Conservation (phyloP, 1,140 invertebrate genomes). For the Neoseiulus cucumeris region DNA sequence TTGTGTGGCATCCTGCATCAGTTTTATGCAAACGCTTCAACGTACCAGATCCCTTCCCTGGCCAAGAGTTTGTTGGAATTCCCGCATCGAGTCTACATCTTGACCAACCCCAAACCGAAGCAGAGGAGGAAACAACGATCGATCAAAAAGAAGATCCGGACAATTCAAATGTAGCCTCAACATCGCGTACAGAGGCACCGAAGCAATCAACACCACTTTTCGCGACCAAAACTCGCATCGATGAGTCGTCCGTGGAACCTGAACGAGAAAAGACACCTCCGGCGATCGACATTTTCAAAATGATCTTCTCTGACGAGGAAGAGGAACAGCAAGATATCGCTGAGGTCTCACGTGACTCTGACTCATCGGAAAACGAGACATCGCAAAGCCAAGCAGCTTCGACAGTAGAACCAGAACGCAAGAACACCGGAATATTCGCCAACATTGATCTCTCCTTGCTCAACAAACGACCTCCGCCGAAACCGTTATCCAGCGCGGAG, state of each 20-base stretch:
- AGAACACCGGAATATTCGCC: neutral
- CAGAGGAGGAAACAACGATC: too few species aligned
- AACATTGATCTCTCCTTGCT: neutral
- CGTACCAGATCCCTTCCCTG: constrained; percentile 59
- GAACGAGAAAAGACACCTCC: neutral
- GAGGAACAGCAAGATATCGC: neutral
- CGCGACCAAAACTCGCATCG: too few species aligned
- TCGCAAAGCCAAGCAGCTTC: too few species aligned
- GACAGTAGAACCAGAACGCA: too few species aligned
- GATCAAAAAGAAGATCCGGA: too few species aligned
- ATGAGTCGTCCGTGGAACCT: too few species aligned
- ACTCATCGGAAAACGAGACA: too few species aligned
- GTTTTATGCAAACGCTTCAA: constrained; percentile 84
- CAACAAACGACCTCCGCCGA: neutral
- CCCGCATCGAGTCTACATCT: neutral
- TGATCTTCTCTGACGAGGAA: neutral
- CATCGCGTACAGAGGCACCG: too few species aligned
- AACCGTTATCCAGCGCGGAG: neutral
- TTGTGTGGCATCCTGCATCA: constrained; percentile 61
- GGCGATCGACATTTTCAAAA: neutral
- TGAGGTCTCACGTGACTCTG: neutral
- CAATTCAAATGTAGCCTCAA: too few species aligned
- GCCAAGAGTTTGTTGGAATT: constrained; percentile 17
- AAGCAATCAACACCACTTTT: too few species aligned
- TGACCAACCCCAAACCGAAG: too few species aligned